Evolutionary conservation across 2,113 vertebrate species (phyloP).

Genomic region (Climacteris rufus): DNA sequence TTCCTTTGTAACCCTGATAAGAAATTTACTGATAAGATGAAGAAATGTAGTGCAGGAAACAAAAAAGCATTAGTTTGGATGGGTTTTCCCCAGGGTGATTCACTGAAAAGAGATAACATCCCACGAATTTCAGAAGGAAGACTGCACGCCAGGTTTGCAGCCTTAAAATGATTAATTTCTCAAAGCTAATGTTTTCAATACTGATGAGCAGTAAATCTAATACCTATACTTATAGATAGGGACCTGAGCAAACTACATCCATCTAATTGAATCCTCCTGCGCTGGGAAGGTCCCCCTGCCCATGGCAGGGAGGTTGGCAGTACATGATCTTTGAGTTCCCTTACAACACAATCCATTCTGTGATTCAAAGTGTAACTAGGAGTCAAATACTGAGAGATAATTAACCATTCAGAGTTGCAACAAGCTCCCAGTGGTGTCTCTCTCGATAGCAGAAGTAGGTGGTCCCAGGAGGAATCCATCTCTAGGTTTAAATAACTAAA

Average conservation of each 20-base stretch:
- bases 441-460: not conserved
- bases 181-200: not conserved
- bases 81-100: not conserved
- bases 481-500: not conserved
- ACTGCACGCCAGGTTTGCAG: not conserved
- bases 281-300: not conserved
- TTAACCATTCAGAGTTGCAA: not conserved
- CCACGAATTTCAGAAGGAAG: not conserved
- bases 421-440: not conserved
- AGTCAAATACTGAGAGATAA: not conserved
- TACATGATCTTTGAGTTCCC: not conserved
- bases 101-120: not conserved
- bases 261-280: not conserved
- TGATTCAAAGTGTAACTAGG: not conserved
- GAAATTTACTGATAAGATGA: not conserved
- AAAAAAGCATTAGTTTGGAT: constrained; percentile 12
- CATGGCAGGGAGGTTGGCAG: not conserved
- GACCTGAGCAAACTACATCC: not conserved
- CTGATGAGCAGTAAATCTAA: not conserved
- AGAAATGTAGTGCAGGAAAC: not conserved
- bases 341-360: not conserved
- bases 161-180: not conserved
- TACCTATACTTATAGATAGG: not conserved
- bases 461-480: not conserved
- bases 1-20: not conserved